Base-by-base conservation (phyloP, 2,888 invertebrate species). In the Listrodromus nycthemerus region DNA sequence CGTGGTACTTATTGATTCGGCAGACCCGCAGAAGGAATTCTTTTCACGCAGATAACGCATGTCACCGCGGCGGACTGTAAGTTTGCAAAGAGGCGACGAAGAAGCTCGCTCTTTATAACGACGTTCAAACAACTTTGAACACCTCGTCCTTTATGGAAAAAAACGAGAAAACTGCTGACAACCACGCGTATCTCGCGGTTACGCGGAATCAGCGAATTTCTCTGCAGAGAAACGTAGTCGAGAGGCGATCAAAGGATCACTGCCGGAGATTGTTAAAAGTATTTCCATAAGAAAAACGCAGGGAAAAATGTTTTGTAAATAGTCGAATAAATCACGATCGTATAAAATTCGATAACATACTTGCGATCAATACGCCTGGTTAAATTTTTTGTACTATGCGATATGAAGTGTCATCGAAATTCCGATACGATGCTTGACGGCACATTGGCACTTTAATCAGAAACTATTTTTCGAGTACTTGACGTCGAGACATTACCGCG, bases 61-160 rank as follows among this genome's bases (percentile, higher is more conserved):
- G 55, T 21, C 55, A 55, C 21, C 55, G 21, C 19, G 13, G 21
- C 55, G 21, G 24, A 19, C 21, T 24, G 55, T 24, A 55, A 55
- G 10, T 55, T 55, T 24, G 55, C 55, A 13, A 55, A 21, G 55
- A 21, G 19, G 0, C 55, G 21, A 24, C 55, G 10, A 55, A 10
- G 55, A 19, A 10, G 4, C 24, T 55, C 10, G 19, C 55, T 50
- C 10, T 58, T n/a, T 24, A 30, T n/a, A 52, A 63, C 65, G 41
- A 58, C 73, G 82, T 73, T 82, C 82, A 77, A 82, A 82, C 67
- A 82, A 67, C 19, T 82, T 66, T 73, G n/a, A 65, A 58, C 30
- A 21, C 55, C 4, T 8, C 55, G 21, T 21, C 55, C 58, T 61
- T 67, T 69, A 65, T 77, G n/a, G 73, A 41, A 41, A 41, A 41